Base-by-base conservation (phyloP, 2,797 vertebrate species). In the Phalloptychus januarius region DNA sequence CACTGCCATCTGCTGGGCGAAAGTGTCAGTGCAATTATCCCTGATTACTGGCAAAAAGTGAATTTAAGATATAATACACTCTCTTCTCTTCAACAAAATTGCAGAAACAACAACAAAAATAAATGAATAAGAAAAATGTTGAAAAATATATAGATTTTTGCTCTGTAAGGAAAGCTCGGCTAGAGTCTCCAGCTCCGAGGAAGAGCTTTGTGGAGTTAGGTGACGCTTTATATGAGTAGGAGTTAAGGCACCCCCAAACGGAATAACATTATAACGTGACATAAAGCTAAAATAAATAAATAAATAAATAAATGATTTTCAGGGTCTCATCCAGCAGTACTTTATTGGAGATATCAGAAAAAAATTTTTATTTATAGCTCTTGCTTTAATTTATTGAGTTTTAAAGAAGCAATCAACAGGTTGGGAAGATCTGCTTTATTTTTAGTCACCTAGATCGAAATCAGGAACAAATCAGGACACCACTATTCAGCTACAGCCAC, bases 401-500 rank as follows among this genome's bases (percentile, higher is more conserved):
- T 38, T 48, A 48, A 78, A n/a, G 3, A 54, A 56, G 5, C n/a
- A 11, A 38, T 15, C 36, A 46, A 46, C 5, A 44, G n/a, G 28
- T 3, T 54, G 18, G 33, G 12, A 44, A 1, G 1, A 54, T 48
- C 28, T 71, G 42, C 5, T 82, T 65, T 78, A 79, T 77, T 10
- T 83, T 45, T 58, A 72, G 79, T 52, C 63, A 69, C 23, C n/a
- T 74, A 73, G 69, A 70, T 44, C 56, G 74, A 75, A 75, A 80
- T 74, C 58, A 45, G 44, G 33, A 84, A 78, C 75, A 38, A 28
- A 71, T 73, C 18, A 71, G 25, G 48, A 50, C 15, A 56, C 92
- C 72, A 93, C 71, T 93, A 70, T 70, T 70, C 67, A 70, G 65
- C 89, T 58, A 80, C 79, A 23, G 83, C 83, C 61, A 56, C 85